These are phyloP conservation scores for Neolamprologus modestus DNA, from an alignment of 2,113 vertebrate genomes.

Conservation along the genomic window DNA sequence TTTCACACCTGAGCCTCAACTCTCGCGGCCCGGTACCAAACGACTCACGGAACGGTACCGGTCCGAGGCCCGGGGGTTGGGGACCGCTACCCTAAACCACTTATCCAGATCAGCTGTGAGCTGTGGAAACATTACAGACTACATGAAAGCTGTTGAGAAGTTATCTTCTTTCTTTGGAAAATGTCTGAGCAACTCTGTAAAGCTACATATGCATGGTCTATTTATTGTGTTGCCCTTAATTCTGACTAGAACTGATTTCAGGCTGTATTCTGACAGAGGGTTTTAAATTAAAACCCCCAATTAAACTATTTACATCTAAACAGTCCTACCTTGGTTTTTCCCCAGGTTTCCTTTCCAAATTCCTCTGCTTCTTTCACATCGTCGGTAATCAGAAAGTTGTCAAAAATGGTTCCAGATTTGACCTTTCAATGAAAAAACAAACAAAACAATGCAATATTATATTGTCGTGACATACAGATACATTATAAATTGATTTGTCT, in stretches of 20 bases:
- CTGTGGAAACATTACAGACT: not conserved
- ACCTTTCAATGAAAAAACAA: constrained; percentile 57
- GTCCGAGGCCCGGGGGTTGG: too few relatives aligned
- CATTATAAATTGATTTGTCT: not conserved
- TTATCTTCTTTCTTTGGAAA: not conserved
- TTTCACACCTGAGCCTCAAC: too few relatives aligned
- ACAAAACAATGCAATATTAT: not conserved
- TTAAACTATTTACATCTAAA: not conserved
- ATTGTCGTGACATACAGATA: not conserved
- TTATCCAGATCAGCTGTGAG: not conserved
- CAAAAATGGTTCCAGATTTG: constrained; percentile 81
- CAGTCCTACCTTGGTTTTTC: constrained; percentile 66
- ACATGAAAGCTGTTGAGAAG: not conserved
- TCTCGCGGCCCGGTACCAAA: too few relatives aligned
- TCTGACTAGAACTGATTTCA: not conserved
- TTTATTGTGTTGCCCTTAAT: not conserved
- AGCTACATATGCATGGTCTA: not conserved
- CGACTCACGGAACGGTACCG: too few relatives aligned
- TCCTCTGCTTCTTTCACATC: constrained; percentile 73
- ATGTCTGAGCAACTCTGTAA: not conserved
- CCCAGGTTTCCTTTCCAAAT: constrained; percentile 76
- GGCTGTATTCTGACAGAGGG: not conserved
- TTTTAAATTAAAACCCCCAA: not conserved
- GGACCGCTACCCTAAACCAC: not conserved
- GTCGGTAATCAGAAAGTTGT: constrained; percentile 78